Conservation (phyloP, 2,113 vertebrate species). For the Xiphophorus maculatus region DNA sequence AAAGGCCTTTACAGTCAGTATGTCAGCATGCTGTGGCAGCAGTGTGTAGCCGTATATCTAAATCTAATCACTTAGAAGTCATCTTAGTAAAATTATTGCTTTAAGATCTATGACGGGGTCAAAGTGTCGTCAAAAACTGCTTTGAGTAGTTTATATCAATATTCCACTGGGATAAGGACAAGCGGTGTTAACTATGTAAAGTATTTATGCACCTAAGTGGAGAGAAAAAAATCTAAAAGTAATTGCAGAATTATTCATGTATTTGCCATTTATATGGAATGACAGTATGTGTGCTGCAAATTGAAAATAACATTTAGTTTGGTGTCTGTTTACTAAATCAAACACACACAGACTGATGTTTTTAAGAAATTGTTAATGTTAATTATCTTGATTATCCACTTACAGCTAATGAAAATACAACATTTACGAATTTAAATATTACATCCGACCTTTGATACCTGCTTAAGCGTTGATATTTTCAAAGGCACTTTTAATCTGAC, state of each 20-base stretch:
- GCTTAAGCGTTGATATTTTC: background rate
- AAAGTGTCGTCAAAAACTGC: constrained; percentile 33
- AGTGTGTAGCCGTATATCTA: constrained; percentile 41
- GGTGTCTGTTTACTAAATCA: background rate
- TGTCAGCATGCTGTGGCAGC: constrained; percentile 24
- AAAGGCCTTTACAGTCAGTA: constrained; percentile 45
- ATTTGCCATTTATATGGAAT: background rate
- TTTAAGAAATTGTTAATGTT: background rate
- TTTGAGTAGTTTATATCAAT: constrained; percentile 31
- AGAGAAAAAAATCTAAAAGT: constrained; percentile 10
- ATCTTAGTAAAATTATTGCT: constrained; percentile 42
- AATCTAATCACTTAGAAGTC: constrained; percentile 46
- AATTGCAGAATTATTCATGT: constrained; percentile 21
- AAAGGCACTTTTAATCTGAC: background rate
- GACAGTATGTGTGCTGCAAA: background rate
- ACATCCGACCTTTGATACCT: background rate
- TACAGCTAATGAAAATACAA: background rate
- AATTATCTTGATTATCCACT: too few relatives aligned
- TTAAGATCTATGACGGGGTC: constrained; percentile 35
- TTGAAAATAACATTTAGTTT: background rate
- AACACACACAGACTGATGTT: background rate
- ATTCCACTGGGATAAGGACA: constrained; percentile 12
- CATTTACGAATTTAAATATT: background rate
- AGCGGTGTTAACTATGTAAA: constrained; percentile 24
- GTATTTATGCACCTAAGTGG: constrained; percentile 33